phyloP scores from a whole-genome alignment of 2,113 vertebrate genomes.

The Cranoglanis bouderius region DNA sequence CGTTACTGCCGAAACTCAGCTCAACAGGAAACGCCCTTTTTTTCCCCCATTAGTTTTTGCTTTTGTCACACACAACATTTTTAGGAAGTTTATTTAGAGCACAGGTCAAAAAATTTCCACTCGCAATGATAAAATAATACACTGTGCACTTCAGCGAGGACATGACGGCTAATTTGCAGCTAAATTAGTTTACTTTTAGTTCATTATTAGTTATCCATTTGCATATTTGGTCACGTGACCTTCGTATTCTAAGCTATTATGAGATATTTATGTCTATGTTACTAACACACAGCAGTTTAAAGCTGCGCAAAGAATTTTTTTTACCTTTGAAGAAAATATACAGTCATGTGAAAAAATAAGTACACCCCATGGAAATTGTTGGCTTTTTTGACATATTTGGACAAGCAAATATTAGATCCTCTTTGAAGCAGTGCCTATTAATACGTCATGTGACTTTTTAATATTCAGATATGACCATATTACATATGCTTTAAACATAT shows the following conservation, averaged over 20 bases:
- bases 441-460: background rate
- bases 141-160: background rate
- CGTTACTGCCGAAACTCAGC: conserved; percentile 30
- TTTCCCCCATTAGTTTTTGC: background rate
- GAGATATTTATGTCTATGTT: background rate
- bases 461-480: background rate
- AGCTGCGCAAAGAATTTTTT: background rate
- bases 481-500: background rate
- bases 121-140: background rate
- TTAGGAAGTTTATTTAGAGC: conserved; percentile 34
- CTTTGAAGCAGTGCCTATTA: too few species aligned
- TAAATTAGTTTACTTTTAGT: too few species aligned
- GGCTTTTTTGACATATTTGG: too few species aligned
- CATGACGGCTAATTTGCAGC: background rate
- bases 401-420: too few species aligned
- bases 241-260: background rate
- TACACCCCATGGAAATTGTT: too few species aligned
- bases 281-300: background rate
- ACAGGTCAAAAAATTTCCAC: conserved; percentile 8
- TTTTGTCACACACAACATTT: conserved; percentile 5
- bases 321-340: background rate
- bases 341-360: too few species aligned
- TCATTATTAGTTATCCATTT: too few species aligned
- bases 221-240: background rate
- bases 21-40: conserved; percentile 20